Conservation (phyloP, 2,888 invertebrate species). For the Rhagonycha lutea region DNA sequence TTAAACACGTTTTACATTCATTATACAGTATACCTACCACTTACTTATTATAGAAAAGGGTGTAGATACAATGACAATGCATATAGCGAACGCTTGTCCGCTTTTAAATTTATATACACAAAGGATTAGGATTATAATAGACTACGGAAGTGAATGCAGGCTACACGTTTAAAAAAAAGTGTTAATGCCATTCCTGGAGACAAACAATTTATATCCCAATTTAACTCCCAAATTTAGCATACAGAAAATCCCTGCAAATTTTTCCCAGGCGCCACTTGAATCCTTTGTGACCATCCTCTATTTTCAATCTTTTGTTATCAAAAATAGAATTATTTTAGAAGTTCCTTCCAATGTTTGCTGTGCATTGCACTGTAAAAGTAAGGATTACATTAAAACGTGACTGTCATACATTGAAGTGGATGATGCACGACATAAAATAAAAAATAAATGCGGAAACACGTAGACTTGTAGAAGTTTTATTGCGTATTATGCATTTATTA, state of each 20-base stretch:
- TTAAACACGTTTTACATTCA: constrained; percentile 45
- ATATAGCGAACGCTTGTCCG: constrained; percentile 22
- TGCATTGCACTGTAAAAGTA: not conserved
- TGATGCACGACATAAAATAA: not conserved
- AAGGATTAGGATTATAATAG: constrained; percentile 30
- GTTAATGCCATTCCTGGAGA: constrained; percentile 16
- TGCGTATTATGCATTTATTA: not conserved
- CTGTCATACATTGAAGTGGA: not conserved
- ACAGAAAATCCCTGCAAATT: not conserved
- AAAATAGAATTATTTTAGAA: not conserved
- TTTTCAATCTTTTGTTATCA: not conserved
- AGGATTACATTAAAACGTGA: not conserved
- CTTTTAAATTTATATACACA: constrained; percentile 25
- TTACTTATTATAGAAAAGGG: constrained; percentile 36
- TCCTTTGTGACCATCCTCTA: not conserved
- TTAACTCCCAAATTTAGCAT: not conserved
- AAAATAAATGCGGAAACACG: constrained; percentile 2
- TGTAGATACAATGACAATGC: constrained; percentile 22
- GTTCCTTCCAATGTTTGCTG: not conserved
- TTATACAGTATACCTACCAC: constrained; percentile 45
- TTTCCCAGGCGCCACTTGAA: not conserved
- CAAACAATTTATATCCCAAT: not conserved
- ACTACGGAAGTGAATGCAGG: constrained; percentile 23
- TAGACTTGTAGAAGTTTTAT: not conserved
- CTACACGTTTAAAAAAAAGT: constrained; percentile 7